Evolutionary conservation across 2,888 invertebrate genomes (phyloP).

Genomic region (Lutraria lutraria): DNA sequence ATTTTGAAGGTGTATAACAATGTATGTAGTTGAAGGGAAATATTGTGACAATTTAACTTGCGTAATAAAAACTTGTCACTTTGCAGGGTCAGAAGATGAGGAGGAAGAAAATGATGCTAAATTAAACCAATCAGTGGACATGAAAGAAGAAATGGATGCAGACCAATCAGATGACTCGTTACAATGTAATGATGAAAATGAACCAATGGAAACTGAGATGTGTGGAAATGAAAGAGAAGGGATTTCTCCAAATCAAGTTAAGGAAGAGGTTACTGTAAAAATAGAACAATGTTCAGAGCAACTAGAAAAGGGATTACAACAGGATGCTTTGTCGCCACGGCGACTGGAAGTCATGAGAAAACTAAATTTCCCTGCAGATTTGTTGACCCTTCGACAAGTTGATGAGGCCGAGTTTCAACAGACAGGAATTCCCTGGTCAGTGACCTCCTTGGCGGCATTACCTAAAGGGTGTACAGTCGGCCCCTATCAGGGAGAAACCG

Average conservation of each 20-base stretch:
- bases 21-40: background rate
- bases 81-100: conserved; percentile 73
- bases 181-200: conserved; percentile 60
- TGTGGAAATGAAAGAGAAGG: conserved; percentile 42
- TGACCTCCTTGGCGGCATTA: conserved; percentile 77
- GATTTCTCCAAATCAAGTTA: conserved; percentile 21
- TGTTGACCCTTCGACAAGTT: conserved; percentile 77
- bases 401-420: conserved; percentile 76
- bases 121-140: conserved; percentile 63
- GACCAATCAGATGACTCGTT: conserved; percentile 58
- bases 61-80: background rate
- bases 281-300: conserved; percentile 30
- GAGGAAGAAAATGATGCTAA: conserved; percentile 64
- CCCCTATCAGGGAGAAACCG: conserved; percentile 79
- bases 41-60: background rate
- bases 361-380: conserved; percentile 78
- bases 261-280: conserved; percentile 38
- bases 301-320: conserved; percentile 40
- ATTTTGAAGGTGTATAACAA: background rate
- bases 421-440: conserved; percentile 78
- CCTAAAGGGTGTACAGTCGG: conserved; percentile 82
- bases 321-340: conserved; percentile 42
- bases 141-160: conserved; percentile 42
- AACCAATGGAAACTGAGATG: conserved; percentile 60
- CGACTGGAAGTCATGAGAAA: conserved; percentile 72